These are phyloP conservation scores for Coendou prehensilis DNA, from an alignment of 2,797 vertebrate genomes.

Conservation along the genomic window DNA sequence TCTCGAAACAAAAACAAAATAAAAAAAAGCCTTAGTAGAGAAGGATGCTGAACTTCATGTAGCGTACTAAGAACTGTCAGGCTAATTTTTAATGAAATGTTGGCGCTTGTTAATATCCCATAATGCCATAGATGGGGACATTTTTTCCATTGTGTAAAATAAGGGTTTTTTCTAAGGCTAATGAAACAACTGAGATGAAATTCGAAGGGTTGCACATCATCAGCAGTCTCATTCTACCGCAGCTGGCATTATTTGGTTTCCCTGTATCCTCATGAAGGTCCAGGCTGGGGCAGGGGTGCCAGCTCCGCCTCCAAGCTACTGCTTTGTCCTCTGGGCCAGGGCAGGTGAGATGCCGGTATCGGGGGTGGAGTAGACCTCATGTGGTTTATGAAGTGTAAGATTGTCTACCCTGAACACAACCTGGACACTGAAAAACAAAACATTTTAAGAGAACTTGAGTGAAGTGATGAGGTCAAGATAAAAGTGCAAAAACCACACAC, in stretches of 20 bases:
- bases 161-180: not conserved
- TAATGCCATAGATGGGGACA: not conserved
- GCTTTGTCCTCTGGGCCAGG: not conserved
- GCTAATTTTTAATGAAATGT: not conserved
- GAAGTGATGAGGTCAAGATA: constrained; percentile 34
- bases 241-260: not conserved
- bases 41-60: not conserved
- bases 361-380: not conserved
- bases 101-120: not conserved
- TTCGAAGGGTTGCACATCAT: not conserved
- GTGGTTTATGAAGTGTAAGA: constrained; percentile 46
- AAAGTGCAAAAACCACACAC: not conserved
- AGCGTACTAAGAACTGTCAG: not conserved
- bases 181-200: not conserved
- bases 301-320: constrained; percentile 25
- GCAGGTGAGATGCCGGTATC: not conserved
- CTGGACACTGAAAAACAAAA: constrained; percentile 44
- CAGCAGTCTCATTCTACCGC: not conserved
- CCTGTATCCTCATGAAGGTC: constrained; percentile 21
- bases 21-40: not conserved
- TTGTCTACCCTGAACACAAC: constrained; percentile 36
- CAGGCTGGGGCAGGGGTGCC: constrained; percentile 19
- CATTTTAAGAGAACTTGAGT: not conserved
- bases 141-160: not conserved
- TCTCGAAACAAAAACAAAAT: not conserved